A percentile compares a stretch with the other conserved stretches of the same genome.
Evolutionary conservation across 2,888 invertebrate species (phyloP).

Genomic region (Tigriopus californicus): DNA sequence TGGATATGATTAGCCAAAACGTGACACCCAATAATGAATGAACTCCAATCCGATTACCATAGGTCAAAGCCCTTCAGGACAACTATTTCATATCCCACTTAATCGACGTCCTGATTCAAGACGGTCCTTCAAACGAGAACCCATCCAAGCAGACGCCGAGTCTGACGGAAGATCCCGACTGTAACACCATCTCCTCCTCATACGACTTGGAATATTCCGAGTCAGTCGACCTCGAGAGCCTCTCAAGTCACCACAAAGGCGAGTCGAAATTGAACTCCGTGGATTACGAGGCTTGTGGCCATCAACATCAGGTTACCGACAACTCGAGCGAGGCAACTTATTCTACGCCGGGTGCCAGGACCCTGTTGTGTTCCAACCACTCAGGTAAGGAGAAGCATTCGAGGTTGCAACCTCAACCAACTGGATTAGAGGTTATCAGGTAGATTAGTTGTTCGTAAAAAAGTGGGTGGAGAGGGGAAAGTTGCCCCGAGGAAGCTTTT

Average conservation of each 20-base stretch:
- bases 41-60: conserved; percentile 7
- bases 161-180: conserved; percentile 18
- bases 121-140: conserved; percentile 16
- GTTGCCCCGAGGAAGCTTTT: no score
- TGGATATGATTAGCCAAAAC: not conserved
- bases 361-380: not conserved
- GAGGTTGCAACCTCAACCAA: no score
- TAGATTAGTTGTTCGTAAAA: no score
- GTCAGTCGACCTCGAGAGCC: not conserved
- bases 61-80: conserved; percentile 28
- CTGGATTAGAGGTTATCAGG: no score
- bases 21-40: not conserved
- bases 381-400: not conserved
- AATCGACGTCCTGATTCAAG: conserved; percentile 24
- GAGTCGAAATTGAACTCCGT: conserved; percentile 4
- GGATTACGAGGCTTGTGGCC: not conserved
- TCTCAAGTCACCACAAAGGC: not conserved
- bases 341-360: not conserved
- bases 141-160: no score
- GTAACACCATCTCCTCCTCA: not conserved
- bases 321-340: no score
- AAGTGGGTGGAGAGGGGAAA: no score
- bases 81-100: conserved; percentile 30
- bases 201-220: not conserved
- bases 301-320: no score